Conservation (phyloP, 1,140 invertebrate genomes). For the Venturia canescens region DNA sequence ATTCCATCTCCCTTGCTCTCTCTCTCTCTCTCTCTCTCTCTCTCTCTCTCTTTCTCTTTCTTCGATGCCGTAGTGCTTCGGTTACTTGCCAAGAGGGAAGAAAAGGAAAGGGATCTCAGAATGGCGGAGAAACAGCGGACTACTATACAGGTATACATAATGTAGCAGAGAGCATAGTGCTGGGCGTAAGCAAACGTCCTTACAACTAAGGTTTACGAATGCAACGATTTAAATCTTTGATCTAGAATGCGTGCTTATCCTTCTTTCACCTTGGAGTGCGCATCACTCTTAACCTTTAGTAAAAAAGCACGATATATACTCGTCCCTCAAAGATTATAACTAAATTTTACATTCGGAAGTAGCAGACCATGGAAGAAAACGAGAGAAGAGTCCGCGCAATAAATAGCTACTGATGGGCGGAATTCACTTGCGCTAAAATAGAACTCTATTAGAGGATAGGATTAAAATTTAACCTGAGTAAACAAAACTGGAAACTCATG, state of each 20-base stretch:
- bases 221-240: slow-evolving; percentile 43
- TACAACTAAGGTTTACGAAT: slow-evolving; percentile 28
- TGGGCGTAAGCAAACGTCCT: slow-evolving; percentile 30
- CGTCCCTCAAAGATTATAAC: neutral
- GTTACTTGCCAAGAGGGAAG: slow-evolving; percentile 12
- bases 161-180: slow-evolving; percentile 19
- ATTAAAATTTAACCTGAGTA: neutral
- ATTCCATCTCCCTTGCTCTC: slow-evolving; percentile 30
- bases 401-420: neutral
- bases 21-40: no score
- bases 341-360: neutral
- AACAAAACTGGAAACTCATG: neutral
- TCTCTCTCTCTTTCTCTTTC: no score
- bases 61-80: slow-evolving; percentile 8
- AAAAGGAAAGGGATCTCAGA: slow-evolving; percentile 2
- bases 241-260: slow-evolving; percentile 9
- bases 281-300: slow-evolving; percentile 27
- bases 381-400: neutral
- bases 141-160: neutral
- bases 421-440: neutral
- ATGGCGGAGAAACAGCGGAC: neutral
- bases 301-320: slow-evolving; percentile 19
- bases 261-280: neutral
- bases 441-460: neutral
- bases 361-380: neutral